A percentile compares a stretch with the other conserved stretches of the same genome.
phyloP scores from a whole-genome alignment of 2,888 invertebrate species.

The Blastobasis adustella region DNA sequence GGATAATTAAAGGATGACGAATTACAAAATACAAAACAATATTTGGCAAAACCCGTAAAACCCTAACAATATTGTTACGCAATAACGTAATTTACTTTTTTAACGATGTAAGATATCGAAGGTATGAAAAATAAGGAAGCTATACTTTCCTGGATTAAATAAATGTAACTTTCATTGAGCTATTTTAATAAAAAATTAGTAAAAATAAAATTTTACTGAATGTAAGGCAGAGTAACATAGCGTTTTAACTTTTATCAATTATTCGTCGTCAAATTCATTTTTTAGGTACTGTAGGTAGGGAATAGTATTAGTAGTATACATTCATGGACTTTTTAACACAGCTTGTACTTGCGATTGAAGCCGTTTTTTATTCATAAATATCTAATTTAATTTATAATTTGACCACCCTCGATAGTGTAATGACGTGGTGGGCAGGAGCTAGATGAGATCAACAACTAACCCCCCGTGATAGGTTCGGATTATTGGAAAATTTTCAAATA shows the following conservation, averaged over 20 bases:
- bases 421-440: neutral
- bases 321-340: neutral
- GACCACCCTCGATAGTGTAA: neutral
- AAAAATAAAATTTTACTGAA: neutral
- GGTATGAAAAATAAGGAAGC: neutral
- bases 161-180: neutral
- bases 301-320: neutral
- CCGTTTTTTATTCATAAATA: neutral
- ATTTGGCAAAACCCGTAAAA: constrained; percentile 1
- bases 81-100: neutral
- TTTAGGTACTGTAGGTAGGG: neutral
- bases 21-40: neutral
- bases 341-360: neutral
- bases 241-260: neutral
- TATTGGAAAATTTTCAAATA: too few relatives aligned
- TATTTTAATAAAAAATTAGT: neutral
- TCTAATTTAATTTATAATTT: neutral
- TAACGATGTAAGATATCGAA: neutral
- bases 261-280: neutral
- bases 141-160: neutral
- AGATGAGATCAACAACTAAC: too few relatives aligned
- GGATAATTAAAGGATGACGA: neutral
- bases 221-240: neutral
- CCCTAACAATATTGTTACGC: neutral
- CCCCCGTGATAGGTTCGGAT: too few relatives aligned